A percentile compares a stretch with the other conserved stretches of the same genome.
Evolutionary conservation across 2,797 vertebrate species (phyloP).

Genomic region (Myiothlypis coronata): DNA sequence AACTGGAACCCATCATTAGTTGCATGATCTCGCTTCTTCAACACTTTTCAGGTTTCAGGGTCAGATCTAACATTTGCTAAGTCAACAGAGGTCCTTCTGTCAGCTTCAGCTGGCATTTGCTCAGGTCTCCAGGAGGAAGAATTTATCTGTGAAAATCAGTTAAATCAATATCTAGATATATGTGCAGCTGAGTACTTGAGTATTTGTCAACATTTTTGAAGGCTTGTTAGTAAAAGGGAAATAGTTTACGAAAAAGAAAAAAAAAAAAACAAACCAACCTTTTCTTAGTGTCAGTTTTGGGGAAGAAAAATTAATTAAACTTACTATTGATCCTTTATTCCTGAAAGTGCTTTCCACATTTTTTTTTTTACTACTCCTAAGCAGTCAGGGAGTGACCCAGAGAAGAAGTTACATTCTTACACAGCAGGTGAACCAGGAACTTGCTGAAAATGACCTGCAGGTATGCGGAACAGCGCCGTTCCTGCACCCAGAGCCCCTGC

Average conservation of each 20-base stretch:
- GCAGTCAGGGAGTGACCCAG: conserved; percentile 28
- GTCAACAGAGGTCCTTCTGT: conserved; percentile 24
- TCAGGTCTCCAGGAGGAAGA: not conserved
- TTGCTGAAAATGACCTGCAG: conserved; percentile 25
- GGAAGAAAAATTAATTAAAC: not conserved
- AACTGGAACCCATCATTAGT: conserved; percentile 13
- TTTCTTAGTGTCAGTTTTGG: not conserved
- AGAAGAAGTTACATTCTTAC: conserved; percentile 59
- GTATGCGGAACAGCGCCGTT: conserved; percentile 34
- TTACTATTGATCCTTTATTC: not conserved
- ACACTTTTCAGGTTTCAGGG: not conserved
- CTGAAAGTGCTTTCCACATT: not conserved
- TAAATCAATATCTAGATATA: conserved; percentile 7
- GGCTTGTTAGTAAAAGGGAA: not conserved
- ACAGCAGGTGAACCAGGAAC: conserved; percentile 65
- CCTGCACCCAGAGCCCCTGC: not conserved
- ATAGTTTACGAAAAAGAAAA: not conserved
- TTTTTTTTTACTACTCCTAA: not conserved
- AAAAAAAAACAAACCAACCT: not conserved
- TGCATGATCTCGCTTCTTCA: conserved; percentile 1
- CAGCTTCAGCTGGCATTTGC: conserved; percentile 32
- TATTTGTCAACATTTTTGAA: not conserved
- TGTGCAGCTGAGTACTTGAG: not conserved
- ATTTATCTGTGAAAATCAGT: conserved; percentile 15
- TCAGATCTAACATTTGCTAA: conserved; percentile 5